Base-by-base conservation (phyloP, 2,113 vertebrate genomes). In the Eulacestoma nigropectus region DNA sequence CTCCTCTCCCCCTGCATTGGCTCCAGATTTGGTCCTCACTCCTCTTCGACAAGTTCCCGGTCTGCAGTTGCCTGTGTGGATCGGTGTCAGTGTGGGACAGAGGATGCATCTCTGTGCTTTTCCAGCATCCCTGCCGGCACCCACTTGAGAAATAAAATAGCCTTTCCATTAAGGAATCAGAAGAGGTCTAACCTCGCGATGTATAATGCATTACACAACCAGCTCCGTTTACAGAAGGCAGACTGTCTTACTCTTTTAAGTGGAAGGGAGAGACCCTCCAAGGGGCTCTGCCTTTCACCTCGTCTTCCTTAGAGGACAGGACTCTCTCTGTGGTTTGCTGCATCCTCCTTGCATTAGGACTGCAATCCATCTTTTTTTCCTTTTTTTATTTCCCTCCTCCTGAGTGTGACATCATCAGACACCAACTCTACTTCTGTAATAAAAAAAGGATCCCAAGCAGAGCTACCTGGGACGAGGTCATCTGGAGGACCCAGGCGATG, bases 381-480 rank as follows among this genome's bases (percentile, higher is more conserved):
- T 21, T 52, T 60, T 91, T 55, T 69, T 7, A n/a, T 87, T 93
- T 83, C 87, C 97, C 96, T 93, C 82, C 91, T 91, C 86, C 70
- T 33, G 41, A 44, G 59, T 4, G 52, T 96, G 94, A 96, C 97
- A 97, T 98, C 96, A 96, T 86, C 97, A 97, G 91, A 88, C 87
- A 90, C 86, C 90, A 97, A 96, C 92, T 96, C 86, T 63, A 97
- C 96, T 97, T 97, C 94, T 84, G 90, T 65, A 69, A 85, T 83
- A 57, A 87, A 94, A 94, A 96, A 93, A 95, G 30, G 39, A 98
- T 97, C 97, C 97, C 60, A 23, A 98, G 96, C 94, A 97, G 93
- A 94, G 87, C 89, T 98, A 97, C 96, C 93, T 96, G 97, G 91
- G 89, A 97, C 63, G 94, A 97, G 97, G 96, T 97, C 97, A 94